A percentile compares a stretch with the other conserved stretches of the same genome.
These are phyloP conservation scores for Ornithoptera priamus DNA, from an alignment of 2,888 invertebrate genomes.

Conservation along the genomic window DNA sequence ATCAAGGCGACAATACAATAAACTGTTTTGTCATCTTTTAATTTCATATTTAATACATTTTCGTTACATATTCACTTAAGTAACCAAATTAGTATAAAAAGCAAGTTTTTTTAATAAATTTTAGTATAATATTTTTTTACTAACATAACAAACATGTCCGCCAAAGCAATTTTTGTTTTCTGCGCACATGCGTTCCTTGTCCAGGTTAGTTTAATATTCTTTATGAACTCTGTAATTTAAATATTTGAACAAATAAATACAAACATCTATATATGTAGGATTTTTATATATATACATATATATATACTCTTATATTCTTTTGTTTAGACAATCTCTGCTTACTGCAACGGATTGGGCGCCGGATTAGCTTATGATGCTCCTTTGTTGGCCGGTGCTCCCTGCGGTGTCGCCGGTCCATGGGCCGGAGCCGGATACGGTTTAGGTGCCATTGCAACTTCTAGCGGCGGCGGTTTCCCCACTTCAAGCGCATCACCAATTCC, in stretches of 20 bases:
- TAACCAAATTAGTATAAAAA: neutral
- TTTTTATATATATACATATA: neutral
- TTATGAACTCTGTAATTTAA: neutral
- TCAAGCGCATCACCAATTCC: constrained; percentile 43
- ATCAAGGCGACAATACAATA: neutral
- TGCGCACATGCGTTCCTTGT: constrained; percentile 41
- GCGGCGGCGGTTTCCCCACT: constrained; percentile 37
- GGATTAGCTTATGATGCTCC: constrained; percentile 27
- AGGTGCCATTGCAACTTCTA: constrained; percentile 23
- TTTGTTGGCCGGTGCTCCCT: constrained; percentile 27
- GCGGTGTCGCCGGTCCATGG: constrained; percentile 33
- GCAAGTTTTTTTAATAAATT: neutral
- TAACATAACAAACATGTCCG: constrained; percentile 37
- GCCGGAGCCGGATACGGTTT: constrained; percentile 30
- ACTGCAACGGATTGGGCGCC: constrained; percentile 30
- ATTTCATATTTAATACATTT: neutral
- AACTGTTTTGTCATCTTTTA: neutral
- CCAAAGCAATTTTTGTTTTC: constrained; percentile 38
- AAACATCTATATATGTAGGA: too few relatives aligned
- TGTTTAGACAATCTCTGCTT: constrained; percentile 25
- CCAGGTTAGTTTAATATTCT: constrained; percentile 34
- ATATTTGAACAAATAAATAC: too few relatives aligned
- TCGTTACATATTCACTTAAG: neutral
- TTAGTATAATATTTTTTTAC: neutral
- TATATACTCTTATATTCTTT: constrained; percentile 16